Conservation (phyloP, 2,113 vertebrate genomes). For the Zootoca vivipara region DNA sequence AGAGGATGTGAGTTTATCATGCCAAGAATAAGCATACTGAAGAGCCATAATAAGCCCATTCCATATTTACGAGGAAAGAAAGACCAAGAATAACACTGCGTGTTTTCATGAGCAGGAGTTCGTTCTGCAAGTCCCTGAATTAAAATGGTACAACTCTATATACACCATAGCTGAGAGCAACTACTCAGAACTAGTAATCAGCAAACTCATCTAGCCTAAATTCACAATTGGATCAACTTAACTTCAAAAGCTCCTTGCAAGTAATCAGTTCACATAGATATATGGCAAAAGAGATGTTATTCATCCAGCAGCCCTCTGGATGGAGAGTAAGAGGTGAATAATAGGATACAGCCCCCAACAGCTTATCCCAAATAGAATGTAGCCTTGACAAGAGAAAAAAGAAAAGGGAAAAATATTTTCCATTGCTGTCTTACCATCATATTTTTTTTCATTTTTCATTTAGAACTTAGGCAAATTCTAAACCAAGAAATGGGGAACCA, state of each 20-base stretch:
- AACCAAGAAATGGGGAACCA: too few species aligned
- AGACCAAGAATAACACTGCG: background rate
- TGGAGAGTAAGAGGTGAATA: background rate
- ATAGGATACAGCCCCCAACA: too few species aligned
- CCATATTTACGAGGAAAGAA: background rate
- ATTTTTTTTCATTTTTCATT: background rate
- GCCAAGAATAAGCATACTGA: background rate
- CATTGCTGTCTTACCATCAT: background rate
- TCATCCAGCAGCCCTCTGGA: background rate
- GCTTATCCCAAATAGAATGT: too few species aligned
- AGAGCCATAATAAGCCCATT: background rate
- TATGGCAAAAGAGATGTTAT: too few species aligned
- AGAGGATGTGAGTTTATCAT: background rate
- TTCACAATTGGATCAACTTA: background rate
- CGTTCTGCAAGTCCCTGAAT: background rate
- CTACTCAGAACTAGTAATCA: background rate
- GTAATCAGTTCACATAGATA: too few species aligned
- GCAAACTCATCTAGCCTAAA: background rate
- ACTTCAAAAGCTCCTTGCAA: background rate
- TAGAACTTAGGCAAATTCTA: background rate
- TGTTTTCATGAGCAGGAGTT: background rate
- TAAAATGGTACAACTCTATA: conserved; percentile 33
- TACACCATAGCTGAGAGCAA: background rate
- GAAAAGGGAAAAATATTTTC: background rate
- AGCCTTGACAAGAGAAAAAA: too few species aligned